These are phyloP conservation scores for Argyrosomus japonicus DNA, from an alignment of 2,113 vertebrate genomes.

Conservation along the genomic window DNA sequence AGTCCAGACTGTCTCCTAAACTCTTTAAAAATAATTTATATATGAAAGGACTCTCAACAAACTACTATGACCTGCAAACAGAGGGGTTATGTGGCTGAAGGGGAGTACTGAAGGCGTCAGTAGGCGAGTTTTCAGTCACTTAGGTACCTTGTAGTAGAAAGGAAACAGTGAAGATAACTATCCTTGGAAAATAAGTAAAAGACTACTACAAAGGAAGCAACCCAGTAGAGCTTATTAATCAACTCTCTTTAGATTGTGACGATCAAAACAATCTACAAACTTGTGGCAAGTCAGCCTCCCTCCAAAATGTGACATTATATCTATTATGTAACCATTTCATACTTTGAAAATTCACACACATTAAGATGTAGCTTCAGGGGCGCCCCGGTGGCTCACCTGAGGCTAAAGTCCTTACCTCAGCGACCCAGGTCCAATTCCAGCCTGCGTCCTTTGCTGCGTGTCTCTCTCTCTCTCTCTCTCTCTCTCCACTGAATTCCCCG, in stretches of 20 bases:
- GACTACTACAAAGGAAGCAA: background rate
- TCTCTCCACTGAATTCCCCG: too few relatives aligned
- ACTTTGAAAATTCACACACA: background rate
- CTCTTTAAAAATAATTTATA: conserved; percentile 22
- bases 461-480: too few relatives aligned
- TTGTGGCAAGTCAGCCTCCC: background rate
- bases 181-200: background rate
- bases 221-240: too few relatives aligned
- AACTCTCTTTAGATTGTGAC: background rate
- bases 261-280: background rate
- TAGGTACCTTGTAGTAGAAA: background rate
- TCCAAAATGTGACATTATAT: background rate
- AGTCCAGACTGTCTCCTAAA: conserved; percentile 39
- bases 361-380: background rate
- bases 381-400: too few relatives aligned
- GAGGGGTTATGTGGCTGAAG: background rate
- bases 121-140: background rate
- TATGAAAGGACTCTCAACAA: conserved; percentile 5
- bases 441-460: too few relatives aligned
- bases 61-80: background rate
- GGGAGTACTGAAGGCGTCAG: background rate
- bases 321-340: background rate
- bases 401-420: too few relatives aligned
- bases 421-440: too few relatives aligned
- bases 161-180: background rate